Evolutionary conservation across 2,888 invertebrate genomes (phyloP).

Genomic region (Aproaerema taeniolella): DNA sequence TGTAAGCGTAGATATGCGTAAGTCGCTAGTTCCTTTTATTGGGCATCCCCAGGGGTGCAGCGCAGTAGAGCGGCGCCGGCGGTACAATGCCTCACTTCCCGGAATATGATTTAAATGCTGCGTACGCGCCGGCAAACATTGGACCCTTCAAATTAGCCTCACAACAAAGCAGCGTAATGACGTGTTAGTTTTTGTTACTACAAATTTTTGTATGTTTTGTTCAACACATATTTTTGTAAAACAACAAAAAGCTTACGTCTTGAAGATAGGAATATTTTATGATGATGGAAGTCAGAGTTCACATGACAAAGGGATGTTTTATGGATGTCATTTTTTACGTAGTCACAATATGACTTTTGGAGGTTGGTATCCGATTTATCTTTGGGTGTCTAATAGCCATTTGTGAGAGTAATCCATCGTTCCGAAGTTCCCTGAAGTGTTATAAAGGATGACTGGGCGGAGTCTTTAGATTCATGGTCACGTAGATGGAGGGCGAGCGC

Average conservation of each 20-base stretch:
- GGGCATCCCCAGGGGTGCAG: conserved; percentile 22
- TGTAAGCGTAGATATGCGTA: too few relatives aligned
- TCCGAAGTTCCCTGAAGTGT: conserved; percentile 14
- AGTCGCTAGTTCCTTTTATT: conserved; percentile 17
- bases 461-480: conserved; percentile 31
- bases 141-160: conserved; percentile 16
- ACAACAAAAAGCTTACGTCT: conserved; percentile 7
- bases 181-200: conserved; percentile 16
- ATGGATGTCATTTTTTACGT: conserved; percentile 15
- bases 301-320: conserved; percentile 13
- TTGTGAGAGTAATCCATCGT: background rate
- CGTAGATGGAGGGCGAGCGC: conserved; percentile 29
- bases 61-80: conserved; percentile 32
- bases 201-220: conserved; percentile 12
- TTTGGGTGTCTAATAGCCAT: background rate
- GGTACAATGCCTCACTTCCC: conserved; percentile 41
- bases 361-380: conserved; percentile 8
- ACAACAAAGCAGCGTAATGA: conserved; percentile 23
- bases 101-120: conserved; percentile 42
- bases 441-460: conserved; percentile 14
- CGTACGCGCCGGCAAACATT: conserved; percentile 23
- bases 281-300: conserved; percentile 15
- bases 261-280: conserved; percentile 14
- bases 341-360: conserved; percentile 6
- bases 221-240: conserved; percentile 3